Conservation (phyloP, 2,113 vertebrate genomes). For the Ctenomys sociabilis region DNA sequence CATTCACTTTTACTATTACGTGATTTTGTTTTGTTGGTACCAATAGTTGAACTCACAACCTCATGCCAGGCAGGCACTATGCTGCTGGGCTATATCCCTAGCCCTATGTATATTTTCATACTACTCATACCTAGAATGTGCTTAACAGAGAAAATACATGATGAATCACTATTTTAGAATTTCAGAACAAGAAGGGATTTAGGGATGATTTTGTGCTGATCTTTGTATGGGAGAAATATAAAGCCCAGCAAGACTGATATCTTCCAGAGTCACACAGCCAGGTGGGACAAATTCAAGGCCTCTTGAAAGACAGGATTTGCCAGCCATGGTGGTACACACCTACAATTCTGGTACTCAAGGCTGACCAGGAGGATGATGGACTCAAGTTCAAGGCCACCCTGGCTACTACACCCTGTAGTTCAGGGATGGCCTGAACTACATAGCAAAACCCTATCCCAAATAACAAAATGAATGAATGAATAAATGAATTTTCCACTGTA, state of each 20-base stretch:
- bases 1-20: slow-evolving; percentile 13
- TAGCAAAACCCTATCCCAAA: not conserved
- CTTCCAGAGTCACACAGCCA: not conserved
- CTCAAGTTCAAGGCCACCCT: not conserved
- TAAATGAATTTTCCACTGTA: not conserved
- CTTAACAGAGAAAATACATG: not conserved
- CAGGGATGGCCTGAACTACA: not conserved
- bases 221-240: slow-evolving; percentile 53
- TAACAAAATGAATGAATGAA: not conserved
- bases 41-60: no score
- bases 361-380: not conserved
- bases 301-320: not conserved
- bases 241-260: slow-evolving; percentile 49
- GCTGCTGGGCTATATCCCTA: no score
- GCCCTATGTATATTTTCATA: slow-evolving; percentile 12
- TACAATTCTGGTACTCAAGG: not conserved
- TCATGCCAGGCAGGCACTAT: no score
- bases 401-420: not conserved
- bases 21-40: no score
- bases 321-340: not conserved
- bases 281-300: not conserved
- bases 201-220: slow-evolving; percentile 48
- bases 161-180: slow-evolving; percentile 43
- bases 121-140: not conserved
- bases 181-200: slow-evolving; percentile 49